Evolutionary conservation across 1,140 invertebrate species (phyloP), one percentile per base, ranked within the genome.

Genomic region (Stratiolaelaps scimitus): DNA sequence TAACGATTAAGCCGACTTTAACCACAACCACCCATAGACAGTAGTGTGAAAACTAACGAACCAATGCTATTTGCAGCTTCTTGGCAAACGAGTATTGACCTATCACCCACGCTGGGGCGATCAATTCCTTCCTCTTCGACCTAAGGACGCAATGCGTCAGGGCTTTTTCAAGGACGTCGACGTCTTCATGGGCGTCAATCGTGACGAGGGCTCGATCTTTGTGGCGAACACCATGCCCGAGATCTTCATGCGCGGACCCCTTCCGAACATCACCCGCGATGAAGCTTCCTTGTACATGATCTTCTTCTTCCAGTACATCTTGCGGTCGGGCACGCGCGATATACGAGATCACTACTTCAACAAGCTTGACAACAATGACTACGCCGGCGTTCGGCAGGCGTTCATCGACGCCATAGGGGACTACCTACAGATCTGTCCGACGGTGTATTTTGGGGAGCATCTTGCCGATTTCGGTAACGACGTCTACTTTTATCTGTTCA

Each of bases 401-500:
- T 60, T 60, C 23, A 60, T 60, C 23, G 53, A 60, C 23, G 53
- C 53, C 15, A 60, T 60, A 15, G 53, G 53, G 4, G 53, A 60
- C 23, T 60, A 60, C 53, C 53, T 60, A 1, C 53, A 60, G 34
- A 60, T 60, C 4, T 60, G 53, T 23, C 53, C 53, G 15, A 60
- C 53, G 15, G 53, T 60, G 1, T 60, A 60, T 26, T 60, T 60
- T 23, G 53, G 53, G 26, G 53, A 60, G 23, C 34, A 60, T 23
- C 17, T 60, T 15, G 53, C 53, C 20, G 53, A 60, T 17, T 60
- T 29, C 53, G 53, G 26, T 1, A 60, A 60, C 53, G 34, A 60
- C 26, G 69, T 67, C 15, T 65, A 68, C 65, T 65, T 67, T 29
- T 71, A 71, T 30, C 46, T 68, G 23, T 56, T 70, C 40, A 66